Base-by-base conservation (phyloP, 1,140 invertebrate species). In the Ips typographus region DNA sequence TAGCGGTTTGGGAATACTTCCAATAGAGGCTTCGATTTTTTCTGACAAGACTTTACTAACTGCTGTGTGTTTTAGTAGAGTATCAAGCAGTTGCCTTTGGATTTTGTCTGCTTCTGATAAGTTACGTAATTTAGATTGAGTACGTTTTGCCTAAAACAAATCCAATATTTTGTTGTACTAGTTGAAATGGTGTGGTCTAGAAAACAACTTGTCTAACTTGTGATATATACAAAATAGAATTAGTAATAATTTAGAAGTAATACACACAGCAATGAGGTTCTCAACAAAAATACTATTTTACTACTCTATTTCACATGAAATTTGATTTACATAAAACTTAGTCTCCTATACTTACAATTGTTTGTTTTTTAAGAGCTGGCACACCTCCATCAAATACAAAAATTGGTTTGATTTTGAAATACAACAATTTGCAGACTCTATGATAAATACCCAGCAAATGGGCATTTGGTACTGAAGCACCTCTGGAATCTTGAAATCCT, bases 381-480 rank as follows among this genome's bases (percentile, higher is more conserved):
- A 95, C 93, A 62, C 90, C 91, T 39, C 98, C 98, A 87, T 99
- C 98, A 84, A 99, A 99, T n/a, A 99, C 95, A 85, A 99, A 99
- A 2, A 99, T 88, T 8, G 98, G 98, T 77, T 95, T 95, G 61
- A 99, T 95, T 78, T 91, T 90, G 78, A 95, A 99, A 80, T 93
- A 98, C 1, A 99, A 83, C 22, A 99, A 84, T 84, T 99, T 99
- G 81, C 96, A 98, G 8, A 99, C 86, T 59, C 97, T 85, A 79
- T 94, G 89, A 76, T 97, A 98, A 44, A 99, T 84, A 55, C 94
- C 93, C 68, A 98, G 84, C 3, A 99, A 84, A 83, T 99, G 96
- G 3, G 95, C 93, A 86, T 98, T 96, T 37, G 90, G 88, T 39
- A 95, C 74, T 1, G 90, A 83, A 57, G 87, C 89, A 41, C 93